phyloP scores from a whole-genome alignment of 2,797 vertebrate species.

The Emys orbicularis region DNA sequence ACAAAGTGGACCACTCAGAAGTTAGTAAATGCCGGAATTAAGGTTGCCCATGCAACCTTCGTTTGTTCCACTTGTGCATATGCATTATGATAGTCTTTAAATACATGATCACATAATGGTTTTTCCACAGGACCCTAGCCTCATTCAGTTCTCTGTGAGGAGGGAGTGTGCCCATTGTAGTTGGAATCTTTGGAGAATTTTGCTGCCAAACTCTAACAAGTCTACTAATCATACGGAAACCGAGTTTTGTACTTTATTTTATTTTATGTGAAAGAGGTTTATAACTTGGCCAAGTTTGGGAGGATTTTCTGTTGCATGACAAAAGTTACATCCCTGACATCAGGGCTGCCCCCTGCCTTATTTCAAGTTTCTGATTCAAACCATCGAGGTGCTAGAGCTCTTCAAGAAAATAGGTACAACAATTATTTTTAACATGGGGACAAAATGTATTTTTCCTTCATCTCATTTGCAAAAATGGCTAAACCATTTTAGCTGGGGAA shows the following conservation, averaged over 20 bases:
- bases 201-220: conserved; percentile 10
- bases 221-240: neutral
- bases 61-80: neutral
- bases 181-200: conserved; percentile 35
- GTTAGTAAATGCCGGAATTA: neutral
- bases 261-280: neutral
- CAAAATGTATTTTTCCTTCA: neutral
- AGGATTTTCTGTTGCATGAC: neutral
- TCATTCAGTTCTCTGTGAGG: neutral
- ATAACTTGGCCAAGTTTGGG: neutral
- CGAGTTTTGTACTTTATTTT: neutral
- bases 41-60: neutral
- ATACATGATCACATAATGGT: neutral
- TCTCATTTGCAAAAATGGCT: neutral
- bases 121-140: conserved; percentile 34
- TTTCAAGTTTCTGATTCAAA: neutral
- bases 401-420: neutral
- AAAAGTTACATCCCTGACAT: neutral
- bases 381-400: neutral
- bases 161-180: neutral
- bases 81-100: neutral
- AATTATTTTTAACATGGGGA: neutral
- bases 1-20: neutral
- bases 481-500: neutral
- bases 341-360: neutral